A percentile compares a stretch with the other conserved stretches of the same genome.
Evolutionary conservation across 1,140 invertebrate genomes (phyloP).

Genomic region (Macrobrachium rosenbergii): DNA sequence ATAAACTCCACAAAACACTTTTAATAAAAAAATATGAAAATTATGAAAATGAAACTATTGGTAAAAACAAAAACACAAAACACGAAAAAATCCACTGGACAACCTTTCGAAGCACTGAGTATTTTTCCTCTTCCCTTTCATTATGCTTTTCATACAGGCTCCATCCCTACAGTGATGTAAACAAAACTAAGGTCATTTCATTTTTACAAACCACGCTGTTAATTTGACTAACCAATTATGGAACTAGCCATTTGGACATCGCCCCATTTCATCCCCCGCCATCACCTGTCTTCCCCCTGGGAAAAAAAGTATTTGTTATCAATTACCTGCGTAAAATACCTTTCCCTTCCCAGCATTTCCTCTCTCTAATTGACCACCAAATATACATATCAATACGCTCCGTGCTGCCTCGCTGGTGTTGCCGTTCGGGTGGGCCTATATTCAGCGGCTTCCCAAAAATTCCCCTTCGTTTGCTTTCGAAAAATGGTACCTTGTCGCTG

Average conservation of each 20-base stretch:
- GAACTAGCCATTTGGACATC: neutral
- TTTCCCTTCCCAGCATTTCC: neutral
- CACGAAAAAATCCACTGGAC: too few species aligned
- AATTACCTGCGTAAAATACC: conserved; percentile 49
- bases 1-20: too few species aligned
- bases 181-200: too few species aligned
- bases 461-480: too few species aligned
- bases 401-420: neutral
- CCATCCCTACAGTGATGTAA: too few species aligned
- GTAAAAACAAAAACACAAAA: too few species aligned
- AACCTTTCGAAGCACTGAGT: too few species aligned
- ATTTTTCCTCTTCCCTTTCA: too few species aligned
- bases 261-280: neutral
- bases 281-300: neutral
- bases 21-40: too few species aligned
- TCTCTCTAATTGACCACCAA: conserved; percentile 46
- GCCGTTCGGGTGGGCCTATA: neutral
- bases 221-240: neutral
- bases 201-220: neutral
- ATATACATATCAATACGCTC: conserved; percentile 58
- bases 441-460: neutral
- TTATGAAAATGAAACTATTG: too few species aligned
- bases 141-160: too few species aligned
- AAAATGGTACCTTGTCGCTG: too few species aligned
- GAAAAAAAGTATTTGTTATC: conserved; percentile 45